A percentile compares a stretch with the other conserved stretches of the same genome.
Conservation (phyloP, 2,113 vertebrate species). For the human (Homo sapiens) region GRCh38 chr3:154052501-154053000, state of each 20-base stretch:
- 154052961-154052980: too few relatives aligned
- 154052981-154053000: too few relatives aligned
- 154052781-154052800: not conserved
- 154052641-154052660: not conserved
- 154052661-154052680: not conserved
- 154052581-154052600: not conserved
- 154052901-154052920: too few relatives aligned
- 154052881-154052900: too few relatives aligned
- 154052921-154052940: too few relatives aligned
- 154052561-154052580: not conserved
- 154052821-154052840: not conserved
- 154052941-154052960: too few relatives aligned
- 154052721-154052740: not conserved
- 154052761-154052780: not conserved
- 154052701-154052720: not conserved
- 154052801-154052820: not conserved
- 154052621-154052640: not conserved
- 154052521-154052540: not conserved
- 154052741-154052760: not conserved
- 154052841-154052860: not conserved
- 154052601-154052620: not conserved
- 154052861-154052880: too few relatives aligned
- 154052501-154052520: not conserved
- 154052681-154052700: not conserved
- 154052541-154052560: not conserved